Evolutionary conservation across 2,888 invertebrate species (phyloP).

Genomic region (Philhelius pedissequus): DNA sequence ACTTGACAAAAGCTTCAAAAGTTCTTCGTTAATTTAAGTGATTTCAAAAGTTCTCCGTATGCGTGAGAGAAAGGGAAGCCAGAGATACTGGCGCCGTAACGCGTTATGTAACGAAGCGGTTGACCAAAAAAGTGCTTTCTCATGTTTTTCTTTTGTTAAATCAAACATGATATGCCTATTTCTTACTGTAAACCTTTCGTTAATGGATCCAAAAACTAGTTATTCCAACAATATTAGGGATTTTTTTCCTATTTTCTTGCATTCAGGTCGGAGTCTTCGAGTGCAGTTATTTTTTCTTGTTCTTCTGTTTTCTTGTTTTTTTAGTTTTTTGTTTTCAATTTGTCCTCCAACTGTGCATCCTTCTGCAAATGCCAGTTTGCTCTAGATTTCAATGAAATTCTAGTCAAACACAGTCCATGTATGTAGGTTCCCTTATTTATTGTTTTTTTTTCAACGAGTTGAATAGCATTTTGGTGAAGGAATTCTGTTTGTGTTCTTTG

Average conservation of each 20-base stretch:
- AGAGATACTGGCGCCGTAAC: too few species aligned
- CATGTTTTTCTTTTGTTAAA: too few species aligned
- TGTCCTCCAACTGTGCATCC: neutral
- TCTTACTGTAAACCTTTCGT: too few species aligned
- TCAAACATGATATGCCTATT: too few species aligned
- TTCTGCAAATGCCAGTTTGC: conserved; percentile 38
- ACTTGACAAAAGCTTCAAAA: too few species aligned
- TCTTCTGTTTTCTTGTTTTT: neutral
- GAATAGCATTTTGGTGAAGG: neutral
- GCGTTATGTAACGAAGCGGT: too few species aligned
- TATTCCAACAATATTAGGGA: too few species aligned
- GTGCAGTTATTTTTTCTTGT: neutral
- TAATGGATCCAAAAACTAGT: too few species aligned
- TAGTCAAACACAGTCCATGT: neutral
- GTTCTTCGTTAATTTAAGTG: too few species aligned
- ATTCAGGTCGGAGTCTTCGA: neutral
- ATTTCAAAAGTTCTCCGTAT: too few species aligned
- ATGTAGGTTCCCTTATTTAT: neutral
- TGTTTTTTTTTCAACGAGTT: neutral
- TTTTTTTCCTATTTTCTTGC: neutral
- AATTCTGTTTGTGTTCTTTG: neutral
- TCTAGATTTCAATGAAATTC: conserved; percentile 18
- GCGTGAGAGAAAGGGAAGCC: too few species aligned
- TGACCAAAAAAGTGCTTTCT: too few species aligned
- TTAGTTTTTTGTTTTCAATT: neutral